phyloP scores from a whole-genome alignment of 2,797 vertebrate genomes.

The Champsocephalus esox region DNA sequence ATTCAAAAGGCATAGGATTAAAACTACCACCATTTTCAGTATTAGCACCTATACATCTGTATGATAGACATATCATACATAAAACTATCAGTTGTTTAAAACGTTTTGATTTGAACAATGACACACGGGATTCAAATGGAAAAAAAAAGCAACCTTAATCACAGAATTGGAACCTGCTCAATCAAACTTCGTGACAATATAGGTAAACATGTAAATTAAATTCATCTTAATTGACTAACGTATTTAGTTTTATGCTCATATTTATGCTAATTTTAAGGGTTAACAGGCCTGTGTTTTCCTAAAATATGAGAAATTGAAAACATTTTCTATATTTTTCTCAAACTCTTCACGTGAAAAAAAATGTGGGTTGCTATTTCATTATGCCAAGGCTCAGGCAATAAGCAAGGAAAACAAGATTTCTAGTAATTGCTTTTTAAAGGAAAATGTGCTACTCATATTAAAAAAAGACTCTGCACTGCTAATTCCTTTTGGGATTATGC shows the following conservation, averaged over 20 bases:
- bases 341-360: background rate
- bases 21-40: background rate
- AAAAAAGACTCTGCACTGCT: constrained; percentile 11
- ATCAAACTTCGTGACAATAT: background rate
- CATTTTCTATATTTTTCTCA: background rate
- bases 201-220: background rate
- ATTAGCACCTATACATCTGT: background rate
- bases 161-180: background rate
- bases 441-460: constrained; percentile 24
- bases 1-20: background rate
- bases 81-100: background rate
- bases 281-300: background rate
- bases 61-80: background rate
- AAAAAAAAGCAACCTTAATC: background rate
- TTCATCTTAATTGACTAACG: too few relatives aligned
- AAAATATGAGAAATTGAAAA: background rate
- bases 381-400: background rate
- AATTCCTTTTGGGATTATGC: background rate
- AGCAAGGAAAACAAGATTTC: background rate
- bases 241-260: background rate
- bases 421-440: background rate
- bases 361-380: background rate
- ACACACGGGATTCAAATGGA: background rate
- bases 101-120: background rate
- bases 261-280: background rate